phyloP scores from a whole-genome alignment of 2,797 vertebrate genomes.

The Alauda arvensis region DNA sequence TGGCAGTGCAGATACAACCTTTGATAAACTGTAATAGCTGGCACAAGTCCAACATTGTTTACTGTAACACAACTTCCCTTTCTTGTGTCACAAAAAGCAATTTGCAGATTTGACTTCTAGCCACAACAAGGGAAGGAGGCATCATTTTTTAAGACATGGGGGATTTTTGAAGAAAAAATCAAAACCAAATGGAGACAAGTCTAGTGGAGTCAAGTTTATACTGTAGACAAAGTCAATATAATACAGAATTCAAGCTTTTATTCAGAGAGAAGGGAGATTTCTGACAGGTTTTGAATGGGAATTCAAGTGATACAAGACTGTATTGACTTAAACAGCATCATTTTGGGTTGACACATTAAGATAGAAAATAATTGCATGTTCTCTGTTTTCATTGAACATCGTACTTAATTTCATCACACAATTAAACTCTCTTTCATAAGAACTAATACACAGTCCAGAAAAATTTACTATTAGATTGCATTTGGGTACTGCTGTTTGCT shows the following conservation, averaged over 20 bases:
- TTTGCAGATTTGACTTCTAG: neutral
- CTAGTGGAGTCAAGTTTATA: neutral
- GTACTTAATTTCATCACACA: neutral
- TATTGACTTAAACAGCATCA: neutral
- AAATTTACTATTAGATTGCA: neutral
- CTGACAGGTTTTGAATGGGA: neutral
- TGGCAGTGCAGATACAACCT: neutral
- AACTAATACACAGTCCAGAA: neutral
- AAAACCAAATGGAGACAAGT: neutral
- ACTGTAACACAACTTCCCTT: neutral
- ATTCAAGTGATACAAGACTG: neutral
- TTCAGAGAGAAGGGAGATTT: neutral
- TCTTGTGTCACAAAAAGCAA: neutral
- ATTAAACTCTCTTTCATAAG: neutral
- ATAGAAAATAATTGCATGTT: neutral
- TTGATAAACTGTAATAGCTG: slow-evolving; percentile 2
- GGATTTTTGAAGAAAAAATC: rapidly evolving
- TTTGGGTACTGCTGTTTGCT: neutral
- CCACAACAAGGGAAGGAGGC: neutral
- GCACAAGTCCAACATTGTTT: neutral
- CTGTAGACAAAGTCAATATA: neutral
- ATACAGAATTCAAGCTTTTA: neutral
- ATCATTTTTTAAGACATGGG: neutral
- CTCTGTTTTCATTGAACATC: neutral
- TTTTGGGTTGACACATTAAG: neutral